Evolutionary conservation across 2,797 vertebrate genomes (phyloP).

Genomic region (Harpagifer antarcticus): DNA sequence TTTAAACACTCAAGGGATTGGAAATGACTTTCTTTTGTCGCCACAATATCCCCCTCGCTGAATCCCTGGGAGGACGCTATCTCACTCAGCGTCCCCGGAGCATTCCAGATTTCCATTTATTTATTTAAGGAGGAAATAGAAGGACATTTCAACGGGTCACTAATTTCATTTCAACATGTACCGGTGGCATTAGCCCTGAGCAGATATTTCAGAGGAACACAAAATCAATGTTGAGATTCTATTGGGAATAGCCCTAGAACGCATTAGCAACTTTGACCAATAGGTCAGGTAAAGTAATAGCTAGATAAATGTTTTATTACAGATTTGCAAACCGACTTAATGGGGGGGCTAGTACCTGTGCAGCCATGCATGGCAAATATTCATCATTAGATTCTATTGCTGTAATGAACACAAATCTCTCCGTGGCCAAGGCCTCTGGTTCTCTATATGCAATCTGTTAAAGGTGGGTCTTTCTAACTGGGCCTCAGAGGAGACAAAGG

Average conservation of each 20-base stretch:
- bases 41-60: conserved; percentile 32
- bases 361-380: conserved; percentile 82
- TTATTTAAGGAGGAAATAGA: conserved; percentile 86
- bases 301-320: conserved; percentile 97
- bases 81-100: conserved; percentile 70
- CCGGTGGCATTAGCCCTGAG: conserved; percentile 84
- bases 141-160: conserved; percentile 85
- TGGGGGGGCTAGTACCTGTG: conserved; percentile 84
- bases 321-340: conserved; percentile 91
- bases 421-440: conserved; percentile 41
- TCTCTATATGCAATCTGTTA: conserved; percentile 54
- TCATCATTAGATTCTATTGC: conserved; percentile 78
- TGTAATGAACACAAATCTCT: conserved; percentile 77
- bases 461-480: conserved; percentile 46
- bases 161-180: conserved; percentile 88
- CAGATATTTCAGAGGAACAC: conserved; percentile 89
- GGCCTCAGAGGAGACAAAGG: conserved; percentile 49
- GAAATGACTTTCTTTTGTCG: conserved; percentile 79
- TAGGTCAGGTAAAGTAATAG: conserved; percentile 96
- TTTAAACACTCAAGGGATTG: conserved; percentile 72
- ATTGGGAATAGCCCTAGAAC: conserved; percentile 88
- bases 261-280: conserved; percentile 93
- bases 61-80: conserved; percentile 66
- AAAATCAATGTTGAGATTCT: conserved; percentile 88
- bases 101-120: conserved; percentile 84